Base-by-base conservation (phyloP, 2,113 vertebrate species). In the Macheiramphus alcinus region DNA sequence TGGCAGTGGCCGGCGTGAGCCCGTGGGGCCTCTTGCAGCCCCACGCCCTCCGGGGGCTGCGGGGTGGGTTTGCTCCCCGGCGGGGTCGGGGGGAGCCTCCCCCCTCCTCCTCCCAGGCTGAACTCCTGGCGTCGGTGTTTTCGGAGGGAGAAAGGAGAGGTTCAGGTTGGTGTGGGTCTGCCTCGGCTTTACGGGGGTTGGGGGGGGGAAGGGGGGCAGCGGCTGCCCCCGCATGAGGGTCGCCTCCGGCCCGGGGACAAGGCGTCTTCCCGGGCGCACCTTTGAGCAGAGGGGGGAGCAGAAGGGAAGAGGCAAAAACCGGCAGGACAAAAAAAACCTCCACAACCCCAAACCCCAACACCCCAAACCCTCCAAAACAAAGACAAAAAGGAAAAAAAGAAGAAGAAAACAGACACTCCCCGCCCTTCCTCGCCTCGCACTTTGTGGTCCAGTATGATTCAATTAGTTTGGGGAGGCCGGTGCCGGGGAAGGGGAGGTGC, bases 51-150 rank as follows among this genome's bases (percentile, higher is more conserved):
- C 45, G 8, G 25, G 50, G 25, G 50, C 14, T 43, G 78, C 2
- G 7, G 25, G 52, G 6, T 8, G 36, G 26, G 45, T 21, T 52
- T 23, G 17, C 13, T 31, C 8, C 26, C 36, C 34, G 10, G 13
- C 3, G 25, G 58, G 16, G 20, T 6, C 4, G 22, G 32, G 32
- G 23, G 19, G 21, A 25, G 2, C 4, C 2, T 4, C 13, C 14
- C 31, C 34, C 13, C 2, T 36, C 48, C 53, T 59, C 53, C 27
- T 16, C 48, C 21, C 53, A 8, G 48, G 7, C 29, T 29, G 34
- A 84, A 16, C 12, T 67, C 34, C 31, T 26, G 20, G 50, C 3
- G 9, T 2, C 50, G 10, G 34, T 52, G 6, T 61, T 88, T 61
- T 52, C 12, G 38, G 42, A 74, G 43, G 38, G 62, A 83, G 48